Base-by-base conservation (phyloP, 2,113 vertebrate species). In the Eudyptes chrysolophus region DNA sequence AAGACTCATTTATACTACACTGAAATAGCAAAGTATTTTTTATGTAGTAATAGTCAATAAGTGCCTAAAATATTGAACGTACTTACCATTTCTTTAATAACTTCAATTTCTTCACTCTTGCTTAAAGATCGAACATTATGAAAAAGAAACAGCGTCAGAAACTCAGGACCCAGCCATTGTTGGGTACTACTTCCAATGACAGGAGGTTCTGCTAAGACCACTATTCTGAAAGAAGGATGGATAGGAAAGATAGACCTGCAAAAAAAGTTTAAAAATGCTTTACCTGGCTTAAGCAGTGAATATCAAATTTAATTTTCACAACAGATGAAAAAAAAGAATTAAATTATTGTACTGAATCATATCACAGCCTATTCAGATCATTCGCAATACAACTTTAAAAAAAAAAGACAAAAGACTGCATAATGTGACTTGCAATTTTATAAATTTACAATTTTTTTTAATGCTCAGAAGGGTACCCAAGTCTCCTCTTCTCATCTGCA, bases 131-230 rank as follows among this genome's bases (percentile, higher is more conserved):
- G 98, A 94, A 99, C 97, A 5, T 97, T 97, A 97, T 99, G 99
- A 97, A 99, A 99, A 80, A 99, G 98, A 98, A 99, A 99, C 97
- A 99, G 98, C 1, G 99, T 99, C 95, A 99, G 98, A 84, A 99
- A 98, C 97, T 99, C 99, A 7, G 99, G 99, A 26, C 98, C 98
- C 94, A 99, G 93, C 99, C 99, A 99, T 78, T 99, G 99, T 81
- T 99, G 99, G 48, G 98, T 97, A 82, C 97, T 97, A 87, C 98
- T 99, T 94, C 99, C 99, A 74, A 98, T 87, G 13, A 99, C 96
- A 2, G 99, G 99, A 40, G 99, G 99, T 93, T 99, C 99, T 10
- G 99, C 99, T 96, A 99, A 96, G 17, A 99, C 99, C 13, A 99
- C 95, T 91, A 99, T 98, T 94, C 99, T 98, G 97, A 99, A 99